phyloP scores from a whole-genome alignment of 92 coral and sea anemone genomes.

The Virgularia gustaviana region DNA sequence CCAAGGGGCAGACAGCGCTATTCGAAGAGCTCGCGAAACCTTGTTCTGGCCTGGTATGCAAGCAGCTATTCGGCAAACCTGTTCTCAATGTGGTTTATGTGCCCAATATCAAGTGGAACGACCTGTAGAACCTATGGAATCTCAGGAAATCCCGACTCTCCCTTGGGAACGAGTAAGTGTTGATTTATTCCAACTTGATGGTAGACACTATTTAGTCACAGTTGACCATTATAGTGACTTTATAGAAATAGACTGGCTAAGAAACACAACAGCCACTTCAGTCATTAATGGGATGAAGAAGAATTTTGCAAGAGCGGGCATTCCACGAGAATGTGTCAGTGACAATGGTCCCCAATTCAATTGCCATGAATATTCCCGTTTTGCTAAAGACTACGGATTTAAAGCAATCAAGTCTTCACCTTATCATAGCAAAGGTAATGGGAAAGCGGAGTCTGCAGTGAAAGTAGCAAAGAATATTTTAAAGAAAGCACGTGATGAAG shows the following conservation, averaged over 20 bases:
- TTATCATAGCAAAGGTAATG: constrained; percentile 34
- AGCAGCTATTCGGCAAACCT: constrained; percentile 26
- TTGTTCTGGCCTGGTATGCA: constrained; percentile 20
- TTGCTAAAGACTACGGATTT: constrained; percentile 3
- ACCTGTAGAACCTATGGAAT: constrained; percentile 23
- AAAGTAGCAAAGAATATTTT: constrained; percentile 30
- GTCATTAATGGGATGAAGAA: constrained; percentile 22
- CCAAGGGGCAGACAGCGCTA: constrained; percentile 20
- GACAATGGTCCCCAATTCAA: constrained; percentile 53
- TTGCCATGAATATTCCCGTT: constrained; percentile 21
- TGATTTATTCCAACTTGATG: constrained; percentile 27
- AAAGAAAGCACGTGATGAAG: constrained; percentile 27
- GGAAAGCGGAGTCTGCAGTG: constrained; percentile 40
- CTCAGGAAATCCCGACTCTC: constrained; percentile 7
- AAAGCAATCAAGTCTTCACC: constrained; percentile 35
- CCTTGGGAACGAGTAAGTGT: constrained; percentile 24
- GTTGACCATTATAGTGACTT: constrained; percentile 41
- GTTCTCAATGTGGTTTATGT: constrained; percentile 1
- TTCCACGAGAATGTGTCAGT: constrained; percentile 13
- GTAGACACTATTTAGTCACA: constrained; percentile 22
- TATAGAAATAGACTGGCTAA: constrained; percentile 35
- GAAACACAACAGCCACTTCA: constrained; percentile 28
- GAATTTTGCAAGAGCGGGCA: constrained; percentile 39
- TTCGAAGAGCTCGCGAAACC: background rate
- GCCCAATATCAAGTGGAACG: constrained; percentile 12